Evolutionary conservation across 92 coral and sea anemone species (phyloP).

Genomic region (Epizoanthus rinbou): DNA sequence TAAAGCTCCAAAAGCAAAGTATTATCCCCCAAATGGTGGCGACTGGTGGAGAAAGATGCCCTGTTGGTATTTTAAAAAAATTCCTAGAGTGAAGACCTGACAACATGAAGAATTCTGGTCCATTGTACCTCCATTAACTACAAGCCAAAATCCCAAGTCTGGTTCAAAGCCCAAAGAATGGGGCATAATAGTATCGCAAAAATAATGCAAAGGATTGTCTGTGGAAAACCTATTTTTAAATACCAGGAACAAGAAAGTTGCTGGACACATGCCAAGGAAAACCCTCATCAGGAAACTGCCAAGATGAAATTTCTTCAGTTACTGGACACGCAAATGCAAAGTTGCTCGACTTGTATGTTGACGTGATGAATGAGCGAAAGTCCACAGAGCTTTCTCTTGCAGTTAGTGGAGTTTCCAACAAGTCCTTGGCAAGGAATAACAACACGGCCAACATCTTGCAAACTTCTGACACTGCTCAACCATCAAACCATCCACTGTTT

Average conservation of each 20-base stretch:
- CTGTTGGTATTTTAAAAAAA: conserved; percentile 61
- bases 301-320: background rate
- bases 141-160: too few relatives aligned
- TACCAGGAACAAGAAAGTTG: conserved; percentile 14
- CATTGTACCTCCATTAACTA: too few relatives aligned
- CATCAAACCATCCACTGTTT: conserved; percentile 13
- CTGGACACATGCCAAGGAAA: conserved; percentile 30
- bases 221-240: background rate
- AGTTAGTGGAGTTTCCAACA: too few relatives aligned
- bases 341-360: conserved; percentile 46
- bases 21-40: too few relatives aligned
- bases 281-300: conserved; percentile 43
- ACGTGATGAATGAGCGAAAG: too few relatives aligned
- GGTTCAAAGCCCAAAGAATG: conserved; percentile 46
- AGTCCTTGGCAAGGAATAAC: too few relatives aligned
- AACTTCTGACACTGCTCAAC: conserved; percentile 16
- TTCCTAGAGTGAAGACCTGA: conserved; percentile 64
- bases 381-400: too few relatives aligned
- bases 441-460: conserved; percentile 13
- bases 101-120: too few relatives aligned
- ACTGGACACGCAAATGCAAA: conserved; percentile 43
- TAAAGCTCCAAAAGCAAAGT: too few relatives aligned
- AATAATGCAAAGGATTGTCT: conserved; percentile 15
- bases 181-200: conserved; percentile 35
- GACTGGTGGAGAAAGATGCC: conserved; percentile 52